phyloP scores from a whole-genome alignment of 2,797 vertebrate species.

The Acanthiza pusilla region DNA sequence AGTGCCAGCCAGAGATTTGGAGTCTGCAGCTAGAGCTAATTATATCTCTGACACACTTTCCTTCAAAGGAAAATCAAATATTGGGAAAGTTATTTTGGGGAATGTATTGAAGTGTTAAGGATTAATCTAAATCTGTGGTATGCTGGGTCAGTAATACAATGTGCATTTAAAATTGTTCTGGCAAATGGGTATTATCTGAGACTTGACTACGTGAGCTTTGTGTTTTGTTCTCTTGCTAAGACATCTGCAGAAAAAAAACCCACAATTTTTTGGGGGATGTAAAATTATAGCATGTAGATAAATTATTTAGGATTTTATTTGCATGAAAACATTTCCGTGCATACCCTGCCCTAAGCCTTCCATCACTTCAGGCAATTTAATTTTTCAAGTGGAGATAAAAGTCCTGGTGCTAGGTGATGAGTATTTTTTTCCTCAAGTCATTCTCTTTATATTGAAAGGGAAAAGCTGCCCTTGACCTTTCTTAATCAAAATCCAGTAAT shows the following conservation, averaged over 20 bases:
- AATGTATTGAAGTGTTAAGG: not conserved
- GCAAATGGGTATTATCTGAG: not conserved
- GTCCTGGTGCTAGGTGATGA: not conserved
- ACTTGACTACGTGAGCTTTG: not conserved
- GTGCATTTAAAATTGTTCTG: not conserved
- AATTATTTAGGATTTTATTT: not conserved
- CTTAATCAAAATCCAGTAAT: conserved; percentile 55
- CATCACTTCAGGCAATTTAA: not conserved
- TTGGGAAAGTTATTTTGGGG: conserved; percentile 3
- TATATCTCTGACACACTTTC: conserved; percentile 7
- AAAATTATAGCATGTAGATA: not conserved
- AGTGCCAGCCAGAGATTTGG: not conserved
- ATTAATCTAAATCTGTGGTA: not conserved
- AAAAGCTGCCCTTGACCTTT: conserved; percentile 15
- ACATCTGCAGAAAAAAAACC: not conserved
- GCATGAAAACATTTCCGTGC: not conserved
- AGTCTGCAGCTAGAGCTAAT: conserved; percentile 4
- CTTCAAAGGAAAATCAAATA: conserved; percentile 32
- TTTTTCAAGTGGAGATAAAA: conserved; percentile 13
- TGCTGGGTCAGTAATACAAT: not conserved
- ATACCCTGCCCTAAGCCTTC: not conserved
- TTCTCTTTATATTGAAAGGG: not conserved
- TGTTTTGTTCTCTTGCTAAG: not conserved
- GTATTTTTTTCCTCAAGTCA: not conserved
- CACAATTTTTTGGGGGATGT: accelerated